phyloP scores from a whole-genome alignment of 2,797 vertebrate species.

The Siniperca undulata region DNA sequence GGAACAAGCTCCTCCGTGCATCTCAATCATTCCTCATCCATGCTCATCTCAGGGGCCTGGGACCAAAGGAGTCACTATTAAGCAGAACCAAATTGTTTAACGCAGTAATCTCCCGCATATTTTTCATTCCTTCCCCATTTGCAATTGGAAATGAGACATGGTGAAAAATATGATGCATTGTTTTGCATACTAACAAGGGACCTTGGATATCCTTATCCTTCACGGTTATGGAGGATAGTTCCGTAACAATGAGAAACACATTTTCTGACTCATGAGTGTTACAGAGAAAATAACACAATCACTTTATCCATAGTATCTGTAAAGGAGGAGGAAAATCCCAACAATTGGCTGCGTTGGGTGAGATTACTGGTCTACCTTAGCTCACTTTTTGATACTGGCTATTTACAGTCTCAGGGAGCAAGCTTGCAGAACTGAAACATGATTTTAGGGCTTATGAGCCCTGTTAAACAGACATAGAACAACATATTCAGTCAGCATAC shows the following conservation, averaged over 20 bases:
- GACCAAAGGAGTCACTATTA: constrained; percentile 81
- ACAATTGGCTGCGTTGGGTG: constrained; percentile 35
- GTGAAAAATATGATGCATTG: constrained; percentile 74
- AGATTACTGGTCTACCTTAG: constrained; percentile 53
- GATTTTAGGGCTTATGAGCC: constrained; percentile 58
- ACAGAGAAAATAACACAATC: constrained; percentile 47
- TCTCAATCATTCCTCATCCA: constrained; percentile 80
- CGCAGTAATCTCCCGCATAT: constrained; percentile 79
- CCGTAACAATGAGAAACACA: constrained; percentile 58
- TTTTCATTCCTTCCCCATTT: constrained; percentile 69
- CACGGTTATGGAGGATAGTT: constrained; percentile 57
- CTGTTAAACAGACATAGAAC: constrained; percentile 54
- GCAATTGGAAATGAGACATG: constrained; percentile 72
- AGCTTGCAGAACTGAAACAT: constrained; percentile 54
- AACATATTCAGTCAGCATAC: constrained; percentile 52
- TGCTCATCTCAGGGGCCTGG: constrained; percentile 67
- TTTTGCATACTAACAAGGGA: constrained; percentile 82
- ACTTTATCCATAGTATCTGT: constrained; percentile 50
- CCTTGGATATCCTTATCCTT: constrained; percentile 73
- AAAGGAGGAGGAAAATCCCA: constrained; percentile 45
- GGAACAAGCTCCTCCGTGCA: constrained; percentile 68
- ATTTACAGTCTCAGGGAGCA: constrained; percentile 44
- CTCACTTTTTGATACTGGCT: constrained; percentile 53
- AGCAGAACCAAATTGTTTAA: constrained; percentile 86
- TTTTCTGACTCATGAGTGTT: constrained; percentile 60